Base-by-base conservation (phyloP, 2,797 vertebrate genomes). In the Poliocrania exsul region DNA sequence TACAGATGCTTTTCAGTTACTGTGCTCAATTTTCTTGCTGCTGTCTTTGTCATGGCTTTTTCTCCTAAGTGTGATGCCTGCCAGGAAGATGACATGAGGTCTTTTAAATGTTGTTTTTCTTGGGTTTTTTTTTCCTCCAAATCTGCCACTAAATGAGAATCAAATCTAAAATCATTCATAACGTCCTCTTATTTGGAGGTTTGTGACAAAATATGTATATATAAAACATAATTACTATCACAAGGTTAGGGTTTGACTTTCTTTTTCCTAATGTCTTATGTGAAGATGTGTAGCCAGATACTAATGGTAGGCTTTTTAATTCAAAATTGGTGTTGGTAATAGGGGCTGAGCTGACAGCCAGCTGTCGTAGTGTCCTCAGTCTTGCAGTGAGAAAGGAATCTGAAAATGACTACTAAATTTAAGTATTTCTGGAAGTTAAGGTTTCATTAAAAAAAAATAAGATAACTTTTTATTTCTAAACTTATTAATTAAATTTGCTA, bases 381-480 rank as follows among this genome's bases (percentile, higher is more conserved):
- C 97, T 96, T 93, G 93, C 93, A 54, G 97, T 40, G 97, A 96
- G 71, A 91, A 92, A 92, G 86, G 77, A 94, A 95, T 95, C 95
- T 72, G 94, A 65, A 84, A 81, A 97, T 96, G 90, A 96, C 97
- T 96, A 97, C 69, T 90, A 95, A 96, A 93, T 95, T 96, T 81
- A 92, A 97, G 90, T 93, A 92, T 95, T 91, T 95, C 96, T 97
- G 66, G 53, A 82, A 95, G 92, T 97, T 83, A 96, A 97, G 95
- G 75, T 93, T 97, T 98, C 95, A 97, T 98, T 97, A 60, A 95
- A 95, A 97, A 98, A 97, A 40, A 93, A 95, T 97, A 93, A 98
- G 98, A 97, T 96, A 90, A 33, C 67, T 81, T 97, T 97, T 94
- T 91, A 79, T 89, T 90, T 98, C 96, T 90, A 97, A 97, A 97